These are phyloP conservation scores for Spialia ferax DNA, from an alignment of 2,888 invertebrate genomes.

Conservation along the genomic window DNA sequence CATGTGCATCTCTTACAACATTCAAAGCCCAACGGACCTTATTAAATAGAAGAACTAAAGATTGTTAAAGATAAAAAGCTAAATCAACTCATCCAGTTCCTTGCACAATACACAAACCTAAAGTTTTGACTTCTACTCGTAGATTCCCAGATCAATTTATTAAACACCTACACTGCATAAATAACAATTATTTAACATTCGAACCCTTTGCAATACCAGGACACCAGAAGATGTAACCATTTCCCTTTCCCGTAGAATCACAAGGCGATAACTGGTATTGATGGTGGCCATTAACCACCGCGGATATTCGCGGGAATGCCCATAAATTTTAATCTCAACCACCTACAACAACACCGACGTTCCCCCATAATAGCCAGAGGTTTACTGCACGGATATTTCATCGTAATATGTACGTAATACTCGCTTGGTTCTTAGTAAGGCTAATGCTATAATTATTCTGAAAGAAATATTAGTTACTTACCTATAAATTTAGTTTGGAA, in stretches of 20 bases:
- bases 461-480: too few relatives aligned
- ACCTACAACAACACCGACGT: slow-evolving; percentile 33
- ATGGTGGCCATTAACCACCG: slow-evolving; percentile 33
- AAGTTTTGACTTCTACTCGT: too few relatives aligned
- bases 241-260: slow-evolving; percentile 27
- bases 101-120: too few relatives aligned
- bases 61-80: too few relatives aligned
- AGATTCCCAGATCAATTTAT: too few relatives aligned
- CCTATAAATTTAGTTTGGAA: too few relatives aligned
- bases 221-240: slow-evolving; percentile 22
- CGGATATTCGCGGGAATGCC: slow-evolving; percentile 37
- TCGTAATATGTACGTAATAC: slow-evolving; percentile 13
- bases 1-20: too few relatives aligned
- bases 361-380: slow-evolving; percentile 27
- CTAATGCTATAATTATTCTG: too few relatives aligned
- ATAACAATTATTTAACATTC: slow-evolving; percentile 20
- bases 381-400: slow-evolving; percentile 20
- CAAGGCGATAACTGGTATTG: slow-evolving; percentile 34
- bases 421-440: too few relatives aligned
- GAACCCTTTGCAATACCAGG: slow-evolving; percentile 13
- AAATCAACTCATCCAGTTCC: too few relatives aligned
- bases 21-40: too few relatives aligned
- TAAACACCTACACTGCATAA: neutral
- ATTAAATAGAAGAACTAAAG: too few relatives aligned
- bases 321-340: slow-evolving; percentile 39